Conservation (phyloP, 1,140 invertebrate genomes). For the Eueides isabella region DNA sequence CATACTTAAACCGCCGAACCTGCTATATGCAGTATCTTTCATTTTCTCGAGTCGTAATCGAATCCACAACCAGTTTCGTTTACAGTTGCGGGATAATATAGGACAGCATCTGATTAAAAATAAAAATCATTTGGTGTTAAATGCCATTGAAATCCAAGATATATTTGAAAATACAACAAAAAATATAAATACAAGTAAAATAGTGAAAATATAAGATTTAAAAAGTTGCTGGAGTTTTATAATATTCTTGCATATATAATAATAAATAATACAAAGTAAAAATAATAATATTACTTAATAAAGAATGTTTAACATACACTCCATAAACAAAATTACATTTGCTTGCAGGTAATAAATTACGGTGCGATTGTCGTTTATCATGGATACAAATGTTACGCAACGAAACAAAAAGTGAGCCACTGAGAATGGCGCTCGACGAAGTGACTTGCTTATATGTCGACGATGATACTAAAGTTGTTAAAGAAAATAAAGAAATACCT, state of each 20-base stretch:
- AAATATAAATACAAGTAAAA: no score
- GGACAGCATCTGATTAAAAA: no score
- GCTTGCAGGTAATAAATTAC: conserved; percentile 88
- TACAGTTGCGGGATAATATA: no score
- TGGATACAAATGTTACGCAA: conserved; percentile 89
- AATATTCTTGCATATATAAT: neutral
- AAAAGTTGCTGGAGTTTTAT: no score
- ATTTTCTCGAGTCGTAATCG: no score
- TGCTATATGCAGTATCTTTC: no score
- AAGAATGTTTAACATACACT: neutral
- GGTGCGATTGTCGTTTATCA: conserved; percentile 88
- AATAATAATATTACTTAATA: neutral
- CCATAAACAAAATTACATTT: conserved; percentile 23
- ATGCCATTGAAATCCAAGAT: no score
- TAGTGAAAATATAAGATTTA: no score
- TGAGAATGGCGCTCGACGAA: conserved; percentile 65
- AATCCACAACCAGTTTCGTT: no score
- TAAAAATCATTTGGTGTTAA: no score
- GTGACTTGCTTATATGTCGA: conserved; percentile 57
- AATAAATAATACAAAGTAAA: neutral
- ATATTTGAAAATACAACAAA: no score
- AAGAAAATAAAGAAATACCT: conserved; percentile 18
- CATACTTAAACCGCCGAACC: no score
- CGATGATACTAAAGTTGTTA: conserved; percentile 36
- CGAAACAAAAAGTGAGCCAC: conserved; percentile 86